These are phyloP conservation scores for Chaetodon auriga DNA, from an alignment of 2,113 vertebrate genomes.

Conservation along the genomic window DNA sequence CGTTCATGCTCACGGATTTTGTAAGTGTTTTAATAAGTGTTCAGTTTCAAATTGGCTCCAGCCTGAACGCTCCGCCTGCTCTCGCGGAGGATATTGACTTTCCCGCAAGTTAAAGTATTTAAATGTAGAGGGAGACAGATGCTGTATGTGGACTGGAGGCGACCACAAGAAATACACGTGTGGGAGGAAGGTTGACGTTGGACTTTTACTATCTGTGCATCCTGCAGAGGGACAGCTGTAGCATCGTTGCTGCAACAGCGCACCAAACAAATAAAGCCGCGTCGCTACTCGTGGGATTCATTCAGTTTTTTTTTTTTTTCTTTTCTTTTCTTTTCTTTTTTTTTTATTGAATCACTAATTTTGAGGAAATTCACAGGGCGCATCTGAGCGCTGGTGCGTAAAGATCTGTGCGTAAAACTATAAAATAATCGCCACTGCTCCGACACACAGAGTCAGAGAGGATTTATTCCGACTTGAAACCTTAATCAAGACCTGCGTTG, in stretches of 20 bases:
- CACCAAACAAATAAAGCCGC: constrained; percentile 13
- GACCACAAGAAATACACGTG: constrained; percentile 81
- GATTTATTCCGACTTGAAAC: constrained; percentile 51
- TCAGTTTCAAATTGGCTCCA: constrained; percentile 79
- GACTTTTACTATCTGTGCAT: constrained; percentile 63
- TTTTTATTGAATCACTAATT: not conserved
- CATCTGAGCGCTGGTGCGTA: constrained; percentile 49
- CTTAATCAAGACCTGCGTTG: constrained; percentile 14
- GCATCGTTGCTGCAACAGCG: constrained; percentile 31
- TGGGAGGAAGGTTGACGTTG: constrained; percentile 79
- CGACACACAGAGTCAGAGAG: constrained; percentile 16
- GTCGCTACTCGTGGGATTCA: constrained; percentile 12
- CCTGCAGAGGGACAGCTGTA: constrained; percentile 39
- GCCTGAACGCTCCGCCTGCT: constrained; percentile 79
- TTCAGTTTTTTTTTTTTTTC: not conserved
- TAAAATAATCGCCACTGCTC: constrained; percentile 9
- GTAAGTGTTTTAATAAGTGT: constrained; percentile 65
- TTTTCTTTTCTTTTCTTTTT: not conserved
- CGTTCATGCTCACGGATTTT: constrained; percentile 16
- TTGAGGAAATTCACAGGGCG: constrained; percentile 8
- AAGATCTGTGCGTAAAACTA: constrained; percentile 64
- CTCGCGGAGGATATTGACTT: constrained; percentile 75
- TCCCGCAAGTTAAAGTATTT: constrained; percentile 81
- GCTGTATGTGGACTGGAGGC: constrained; percentile 70
- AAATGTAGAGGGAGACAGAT: constrained; percentile 79